phyloP scores from a whole-genome alignment of 2,888 invertebrate genomes.

The Caradrina clavipalpis region DNA sequence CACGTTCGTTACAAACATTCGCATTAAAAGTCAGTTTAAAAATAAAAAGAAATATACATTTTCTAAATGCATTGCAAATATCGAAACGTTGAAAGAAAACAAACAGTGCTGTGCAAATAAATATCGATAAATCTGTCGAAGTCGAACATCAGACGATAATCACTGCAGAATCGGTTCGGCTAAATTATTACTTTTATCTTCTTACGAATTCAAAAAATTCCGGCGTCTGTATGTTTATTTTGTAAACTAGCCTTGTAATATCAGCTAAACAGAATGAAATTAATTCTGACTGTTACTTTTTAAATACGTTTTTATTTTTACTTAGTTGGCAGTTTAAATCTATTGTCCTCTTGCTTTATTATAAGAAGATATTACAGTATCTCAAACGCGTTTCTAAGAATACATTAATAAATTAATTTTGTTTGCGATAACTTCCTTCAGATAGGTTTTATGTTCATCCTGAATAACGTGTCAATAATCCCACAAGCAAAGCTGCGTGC shows the following conservation, averaged over 20 bases:
- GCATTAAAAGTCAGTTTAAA: conserved; percentile 17
- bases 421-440: too few relatives aligned
- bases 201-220: conserved; percentile 5
- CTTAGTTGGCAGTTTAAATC: too few relatives aligned
- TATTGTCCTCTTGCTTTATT: too few relatives aligned
- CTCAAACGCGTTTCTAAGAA: too few relatives aligned
- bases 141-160: conserved; percentile 35
- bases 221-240: conserved; percentile 12
- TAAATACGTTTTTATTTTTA: conserved; percentile 1
- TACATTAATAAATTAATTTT: too few relatives aligned
- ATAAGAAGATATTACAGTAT: too few relatives aligned
- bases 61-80: conserved; percentile 31
- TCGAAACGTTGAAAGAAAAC: conserved; percentile 58
- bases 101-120: conserved; percentile 66
- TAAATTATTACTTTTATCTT: conserved; percentile 37
- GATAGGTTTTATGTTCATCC: neutral
- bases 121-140: conserved; percentile 71
- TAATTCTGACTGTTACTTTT: neutral
- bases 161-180: conserved; percentile 44
- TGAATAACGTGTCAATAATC: neutral
- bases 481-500: neutral
- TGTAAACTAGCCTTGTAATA: conserved; percentile 2
- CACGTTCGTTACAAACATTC: conserved; percentile 14
- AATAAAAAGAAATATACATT: conserved; percentile 13
- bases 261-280: neutral